Conservation (phyloP, 2,888 invertebrate genomes). For the Sinopyrophorus schimmeli region DNA sequence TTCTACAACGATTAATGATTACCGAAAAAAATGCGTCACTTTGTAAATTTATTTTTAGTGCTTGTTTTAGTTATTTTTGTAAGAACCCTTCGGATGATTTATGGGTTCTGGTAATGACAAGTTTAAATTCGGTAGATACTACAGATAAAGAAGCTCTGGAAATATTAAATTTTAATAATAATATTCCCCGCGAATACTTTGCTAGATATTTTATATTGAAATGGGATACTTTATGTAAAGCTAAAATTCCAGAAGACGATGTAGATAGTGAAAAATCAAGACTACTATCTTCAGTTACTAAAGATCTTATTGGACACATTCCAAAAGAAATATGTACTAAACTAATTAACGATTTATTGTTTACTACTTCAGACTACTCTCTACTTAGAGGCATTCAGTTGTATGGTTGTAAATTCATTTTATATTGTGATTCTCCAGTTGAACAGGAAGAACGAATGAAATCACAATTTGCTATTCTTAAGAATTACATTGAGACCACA, state of each 20-base stretch:
- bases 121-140: neutral
- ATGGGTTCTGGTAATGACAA: constrained; percentile 8
- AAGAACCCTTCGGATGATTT: constrained; percentile 7
- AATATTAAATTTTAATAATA: neutral
- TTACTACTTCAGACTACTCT: neutral
- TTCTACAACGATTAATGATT: neutral
- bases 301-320: neutral
- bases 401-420: neutral
- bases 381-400: neutral
- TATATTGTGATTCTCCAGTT: neutral
- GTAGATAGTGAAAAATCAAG: neutral
- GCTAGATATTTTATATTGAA: neutral
- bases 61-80: constrained; percentile 12
- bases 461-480: neutral
- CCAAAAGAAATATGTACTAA: constrained; percentile 1
- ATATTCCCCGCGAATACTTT: constrained; percentile 5
- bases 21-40: constrained; percentile 1
- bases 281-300: constrained; percentile 1
- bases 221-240: constrained; percentile 7
- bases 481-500: neutral
- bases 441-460: neutral
- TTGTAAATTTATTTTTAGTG: constrained; percentile 6
- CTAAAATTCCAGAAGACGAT: neutral
- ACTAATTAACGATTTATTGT: constrained; percentile 4
- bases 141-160: constrained; percentile 11